phyloP scores from a whole-genome alignment of 92 coral and sea anemone species.

The Plumapathes pennacea region DNA sequence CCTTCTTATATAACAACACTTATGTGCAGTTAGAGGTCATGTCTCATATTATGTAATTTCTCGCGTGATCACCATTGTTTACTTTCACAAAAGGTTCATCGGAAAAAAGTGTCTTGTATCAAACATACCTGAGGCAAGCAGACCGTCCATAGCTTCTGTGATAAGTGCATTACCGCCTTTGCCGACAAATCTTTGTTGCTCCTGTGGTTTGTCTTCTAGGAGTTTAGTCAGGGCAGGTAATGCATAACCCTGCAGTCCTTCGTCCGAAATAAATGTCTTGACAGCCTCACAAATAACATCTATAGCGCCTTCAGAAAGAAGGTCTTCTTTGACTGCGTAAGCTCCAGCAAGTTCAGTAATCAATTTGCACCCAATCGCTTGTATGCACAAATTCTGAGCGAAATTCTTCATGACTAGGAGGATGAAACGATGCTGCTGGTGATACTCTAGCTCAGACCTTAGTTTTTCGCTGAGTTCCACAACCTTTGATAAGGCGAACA shows the following conservation, averaged over 20 bases:
- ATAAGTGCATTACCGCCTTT: too few species aligned
- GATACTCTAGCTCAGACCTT: slow-evolving; percentile 21
- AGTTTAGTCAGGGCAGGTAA: slow-evolving; percentile 48
- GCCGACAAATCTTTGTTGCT: slow-evolving; percentile 43
- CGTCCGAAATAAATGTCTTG: slow-evolving; percentile 58
- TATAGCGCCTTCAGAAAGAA: slow-evolving; percentile 31
- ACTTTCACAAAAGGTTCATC: too few species aligned
- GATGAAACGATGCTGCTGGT: slow-evolving; percentile 23
- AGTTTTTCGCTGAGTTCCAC: slow-evolving; percentile 48
- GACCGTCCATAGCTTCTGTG: too few species aligned
- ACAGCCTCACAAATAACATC: slow-evolving; percentile 53
- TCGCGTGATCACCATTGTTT: too few species aligned
- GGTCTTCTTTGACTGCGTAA: slow-evolving; percentile 27
- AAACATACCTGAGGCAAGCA: too few species aligned
- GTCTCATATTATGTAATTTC: too few species aligned
- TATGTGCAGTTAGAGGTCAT: too few species aligned
- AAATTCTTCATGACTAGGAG: slow-evolving; percentile 46
- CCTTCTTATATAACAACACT: too few species aligned
- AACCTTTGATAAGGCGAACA: slow-evolving; percentile 44
- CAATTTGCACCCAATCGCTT: slow-evolving; percentile 61
- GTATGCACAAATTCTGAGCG: slow-evolving; percentile 45
- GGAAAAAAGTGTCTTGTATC: too few species aligned
- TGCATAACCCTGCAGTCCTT: slow-evolving; percentile 69
- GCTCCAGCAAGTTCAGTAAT: slow-evolving; percentile 28
- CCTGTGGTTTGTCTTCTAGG: slow-evolving; percentile 22